Percentiles rank a stretch among this genome's conserved stretches.
phyloP scores from a whole-genome alignment of 2,113 vertebrate species.

The Xerus inauris region DNA sequence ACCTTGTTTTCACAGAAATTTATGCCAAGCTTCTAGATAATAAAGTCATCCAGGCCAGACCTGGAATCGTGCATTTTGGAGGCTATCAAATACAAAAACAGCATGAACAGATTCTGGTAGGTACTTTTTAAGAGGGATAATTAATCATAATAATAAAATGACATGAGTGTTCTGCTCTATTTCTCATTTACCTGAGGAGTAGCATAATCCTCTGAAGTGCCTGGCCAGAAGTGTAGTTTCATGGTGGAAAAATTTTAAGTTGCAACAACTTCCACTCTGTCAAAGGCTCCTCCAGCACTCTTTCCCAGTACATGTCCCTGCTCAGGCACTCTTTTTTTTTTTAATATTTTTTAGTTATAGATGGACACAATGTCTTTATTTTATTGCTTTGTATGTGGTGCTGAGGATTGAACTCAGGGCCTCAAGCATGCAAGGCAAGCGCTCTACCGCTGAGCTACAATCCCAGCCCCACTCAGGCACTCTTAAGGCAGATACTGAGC shows the following conservation, averaged over 20 bases:
- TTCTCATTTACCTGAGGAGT: background rate
- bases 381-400: too few relatives aligned
- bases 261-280: too few relatives aligned
- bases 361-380: too few relatives aligned
- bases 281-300: background rate
- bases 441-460: too few relatives aligned
- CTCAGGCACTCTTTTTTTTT: background rate
- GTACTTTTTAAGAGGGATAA: constrained; percentile 62
- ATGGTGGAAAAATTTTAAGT: background rate
- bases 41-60: constrained; percentile 89
- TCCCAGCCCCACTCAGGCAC: background rate
- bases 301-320: background rate
- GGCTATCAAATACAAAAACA: constrained; percentile 91
- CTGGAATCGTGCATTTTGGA: constrained; percentile 93
- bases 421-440: too few relatives aligned
- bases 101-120: constrained; percentile 91
- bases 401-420: too few relatives aligned
- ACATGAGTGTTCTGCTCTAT: background rate
- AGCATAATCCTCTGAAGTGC: background rate
- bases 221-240: constrained; percentile 1
- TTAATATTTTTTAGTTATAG: too few relatives aligned
- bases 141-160: background rate
- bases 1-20: constrained; percentile 85
- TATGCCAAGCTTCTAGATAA: constrained; percentile 89
- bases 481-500: background rate